Evolutionary conservation across 2,888 invertebrate species (phyloP).

Genomic region (Nymphalis polychloros): DNA sequence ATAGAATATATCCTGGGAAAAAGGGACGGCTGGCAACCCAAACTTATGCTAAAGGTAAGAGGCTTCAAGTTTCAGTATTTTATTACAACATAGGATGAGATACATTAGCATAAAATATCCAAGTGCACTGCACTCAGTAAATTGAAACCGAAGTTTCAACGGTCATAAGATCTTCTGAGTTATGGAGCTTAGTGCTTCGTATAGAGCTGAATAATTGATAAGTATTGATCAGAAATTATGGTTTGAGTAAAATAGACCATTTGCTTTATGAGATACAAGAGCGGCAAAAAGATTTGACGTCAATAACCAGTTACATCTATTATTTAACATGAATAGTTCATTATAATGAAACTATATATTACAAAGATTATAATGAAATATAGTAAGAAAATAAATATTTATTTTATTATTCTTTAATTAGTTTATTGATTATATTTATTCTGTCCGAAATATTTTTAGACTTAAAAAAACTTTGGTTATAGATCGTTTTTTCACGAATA

Average conservation of each 20-base stretch:
- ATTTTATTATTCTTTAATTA: no score
- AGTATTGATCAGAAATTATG: constrained; percentile 7
- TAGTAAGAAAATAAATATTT: no score
- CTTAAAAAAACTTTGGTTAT: no score
- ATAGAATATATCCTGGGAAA: background rate
- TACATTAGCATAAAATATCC: constrained; percentile 49
- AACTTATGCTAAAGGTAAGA: constrained; percentile 37
- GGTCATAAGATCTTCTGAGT: constrained; percentile 26
- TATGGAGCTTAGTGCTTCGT: constrained; percentile 16
- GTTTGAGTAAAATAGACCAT: background rate
- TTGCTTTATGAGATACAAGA: no score
- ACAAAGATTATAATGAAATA: no score
- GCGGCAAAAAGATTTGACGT: no score
- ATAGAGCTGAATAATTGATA: constrained; percentile 32
- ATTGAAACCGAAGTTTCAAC: constrained; percentile 40
- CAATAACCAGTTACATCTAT: no score
- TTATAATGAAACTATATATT: no score
- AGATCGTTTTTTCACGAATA: no score
- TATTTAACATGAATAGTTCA: no score
- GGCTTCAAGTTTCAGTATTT: constrained; percentile 44
- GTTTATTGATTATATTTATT: no score
- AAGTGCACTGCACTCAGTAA: constrained; percentile 43
- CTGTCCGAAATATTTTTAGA: no score
- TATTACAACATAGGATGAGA: constrained; percentile 46
- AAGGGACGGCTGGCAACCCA: constrained; percentile 6